These are phyloP conservation scores for Hemistola chrysoprasaria DNA, from an alignment of 2,888 invertebrate genomes.

Conservation along the genomic window DNA sequence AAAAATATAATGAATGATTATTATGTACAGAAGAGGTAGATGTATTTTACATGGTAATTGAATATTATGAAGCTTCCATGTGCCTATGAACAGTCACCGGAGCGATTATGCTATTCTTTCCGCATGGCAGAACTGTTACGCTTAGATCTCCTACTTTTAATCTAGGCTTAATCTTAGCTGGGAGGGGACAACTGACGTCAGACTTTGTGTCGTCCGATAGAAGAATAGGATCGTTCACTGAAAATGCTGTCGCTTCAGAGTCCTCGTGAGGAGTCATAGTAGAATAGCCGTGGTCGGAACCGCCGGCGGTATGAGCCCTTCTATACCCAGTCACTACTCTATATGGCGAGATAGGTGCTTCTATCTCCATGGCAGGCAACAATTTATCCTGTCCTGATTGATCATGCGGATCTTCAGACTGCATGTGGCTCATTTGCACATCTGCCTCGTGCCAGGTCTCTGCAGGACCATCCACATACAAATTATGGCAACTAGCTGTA, in stretches of 20 bases:
- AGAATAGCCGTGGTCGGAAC: slow-evolving; percentile 97
- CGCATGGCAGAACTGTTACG: slow-evolving; percentile 77
- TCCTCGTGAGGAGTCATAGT: slow-evolving; percentile 97
- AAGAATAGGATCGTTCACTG: slow-evolving; percentile 84
- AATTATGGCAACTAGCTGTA: slow-evolving; percentile 72
- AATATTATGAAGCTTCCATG: slow-evolving; percentile 88
- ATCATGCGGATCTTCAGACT: slow-evolving; percentile 86
- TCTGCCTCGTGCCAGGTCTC: slow-evolving; percentile 80
- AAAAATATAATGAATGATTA: slow-evolving; percentile 23
- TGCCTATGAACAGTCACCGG: slow-evolving; percentile 95
- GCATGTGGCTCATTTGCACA: slow-evolving; percentile 88
- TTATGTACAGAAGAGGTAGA: slow-evolving; percentile 57
- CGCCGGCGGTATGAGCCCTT: slow-evolving; percentile 87
- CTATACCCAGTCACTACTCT: slow-evolving; percentile 91
- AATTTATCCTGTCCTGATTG: slow-evolving; percentile 85
- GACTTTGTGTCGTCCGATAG: slow-evolving; percentile 77
- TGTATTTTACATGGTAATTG: slow-evolving; percentile 31
- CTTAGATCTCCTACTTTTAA: slow-evolving; percentile 66
- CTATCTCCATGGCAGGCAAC: slow-evolving; percentile 81
- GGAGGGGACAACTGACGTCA: slow-evolving; percentile 82
- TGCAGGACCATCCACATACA: slow-evolving; percentile 76
- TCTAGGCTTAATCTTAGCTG: slow-evolving; percentile 70
- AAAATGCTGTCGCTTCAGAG: slow-evolving; percentile 91
- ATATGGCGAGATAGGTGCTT: slow-evolving; percentile 92
- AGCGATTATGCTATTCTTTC: slow-evolving; percentile 85